Conservation (phyloP, 2,888 invertebrate genomes). For the Euproctis similis region DNA sequence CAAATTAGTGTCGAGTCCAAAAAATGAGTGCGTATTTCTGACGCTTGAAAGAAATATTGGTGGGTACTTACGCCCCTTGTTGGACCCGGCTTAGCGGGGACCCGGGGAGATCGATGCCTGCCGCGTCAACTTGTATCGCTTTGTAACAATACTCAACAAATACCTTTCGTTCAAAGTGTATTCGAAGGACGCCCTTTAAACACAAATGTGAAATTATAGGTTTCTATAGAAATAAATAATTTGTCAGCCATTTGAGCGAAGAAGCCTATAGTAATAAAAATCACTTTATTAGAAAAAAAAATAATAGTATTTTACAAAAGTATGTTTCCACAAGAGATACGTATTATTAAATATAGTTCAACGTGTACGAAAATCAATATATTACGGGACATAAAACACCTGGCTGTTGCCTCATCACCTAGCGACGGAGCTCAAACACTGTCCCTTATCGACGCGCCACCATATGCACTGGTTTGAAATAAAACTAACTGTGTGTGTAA, state of each 20-base stretch:
- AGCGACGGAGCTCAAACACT: constrained; percentile 53
- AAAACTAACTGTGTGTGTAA: no score
- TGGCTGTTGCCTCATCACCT: constrained; percentile 48
- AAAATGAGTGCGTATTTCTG: constrained; percentile 38
- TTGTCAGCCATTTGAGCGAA: no score
- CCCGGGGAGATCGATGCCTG: constrained; percentile 47
- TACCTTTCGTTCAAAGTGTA: no score
- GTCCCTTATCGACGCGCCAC: no score
- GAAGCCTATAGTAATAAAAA: no score
- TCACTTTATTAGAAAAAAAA: no score
- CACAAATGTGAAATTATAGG: no score
- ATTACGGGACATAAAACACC: constrained; percentile 41
- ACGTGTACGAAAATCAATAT: constrained; percentile 43
- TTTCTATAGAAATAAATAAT: no score
- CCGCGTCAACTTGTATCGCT: constrained; percentile 32
- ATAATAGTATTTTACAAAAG: no score
- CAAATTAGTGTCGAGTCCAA: constrained; percentile 36
- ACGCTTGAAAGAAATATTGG: constrained; percentile 45
- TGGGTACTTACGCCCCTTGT: constrained; percentile 48
- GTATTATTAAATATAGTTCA: constrained; percentile 11
- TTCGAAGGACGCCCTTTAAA: no score
- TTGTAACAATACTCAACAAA: constrained; percentile 29
- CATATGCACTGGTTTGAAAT: no score
- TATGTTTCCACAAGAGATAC: no score
- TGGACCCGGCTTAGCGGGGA: constrained; percentile 46